Evolutionary conservation across 2,888 invertebrate genomes (phyloP).

Genomic region (Hanleya hanleyi): DNA sequence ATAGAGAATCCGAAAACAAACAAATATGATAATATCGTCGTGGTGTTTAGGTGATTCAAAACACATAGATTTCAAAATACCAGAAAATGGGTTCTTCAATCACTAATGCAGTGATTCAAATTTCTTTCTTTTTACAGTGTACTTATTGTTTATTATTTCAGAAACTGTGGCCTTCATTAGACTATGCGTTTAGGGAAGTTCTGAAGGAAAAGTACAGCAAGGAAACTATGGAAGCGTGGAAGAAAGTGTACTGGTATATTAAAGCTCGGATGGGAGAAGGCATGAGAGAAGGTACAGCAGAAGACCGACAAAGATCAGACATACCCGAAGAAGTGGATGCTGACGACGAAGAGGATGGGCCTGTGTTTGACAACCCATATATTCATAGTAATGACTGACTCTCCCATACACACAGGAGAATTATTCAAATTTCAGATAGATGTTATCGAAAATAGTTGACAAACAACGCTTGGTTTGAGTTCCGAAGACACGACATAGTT

Average conservation of each 20-base stretch:
- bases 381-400: background rate
- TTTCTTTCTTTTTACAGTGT: background rate
- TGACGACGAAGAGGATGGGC: background rate
- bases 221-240: constrained; percentile 65
- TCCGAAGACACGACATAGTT: background rate
- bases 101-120: background rate
- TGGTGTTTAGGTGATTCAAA: no score
- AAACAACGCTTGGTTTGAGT: no score
- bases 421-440: background rate
- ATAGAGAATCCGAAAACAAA: no score
- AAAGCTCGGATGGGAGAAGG: constrained; percentile 66
- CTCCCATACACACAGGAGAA: background rate
- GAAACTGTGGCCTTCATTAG: constrained; percentile 67
- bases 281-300: constrained; percentile 51
- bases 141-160: constrained; percentile 39
- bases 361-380: background rate
- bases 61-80: no score
- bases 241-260: constrained; percentile 63
- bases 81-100: no score
- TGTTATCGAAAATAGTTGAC: no score
- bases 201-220: constrained; percentile 58
- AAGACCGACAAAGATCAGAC: background rate
- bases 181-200: constrained; percentile 54
- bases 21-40: no score
- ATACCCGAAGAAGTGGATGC: background rate